Evolutionary conservation across 1,140 invertebrate genomes (phyloP), one percentile per base, ranked within the genome.

Genomic region (Sitodiplosis mosellana): DNA sequence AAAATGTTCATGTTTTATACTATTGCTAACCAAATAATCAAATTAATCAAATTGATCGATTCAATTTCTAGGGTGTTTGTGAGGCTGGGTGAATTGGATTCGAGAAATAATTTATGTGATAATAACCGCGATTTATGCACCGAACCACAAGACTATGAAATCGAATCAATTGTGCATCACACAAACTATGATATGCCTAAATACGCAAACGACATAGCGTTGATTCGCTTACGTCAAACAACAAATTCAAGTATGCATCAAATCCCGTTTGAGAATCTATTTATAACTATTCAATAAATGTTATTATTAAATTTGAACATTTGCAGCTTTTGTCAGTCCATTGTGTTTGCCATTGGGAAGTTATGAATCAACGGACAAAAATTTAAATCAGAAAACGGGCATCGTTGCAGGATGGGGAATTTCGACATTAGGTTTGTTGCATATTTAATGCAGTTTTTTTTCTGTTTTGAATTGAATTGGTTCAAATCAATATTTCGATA

Each of bases 161-260:
- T 73, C 1, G 58, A 54, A 8, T 54, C 58, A 45, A 58, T 75
- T 6, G 62, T 65, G 17, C 56, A 62, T 12, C 78, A 81, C 55
- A 53, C 67, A 1, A 52, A 61, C 22, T 81, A 76, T 54, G 68
- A 78, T 56, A 65, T 66, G n/a, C 73, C 74, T 0, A 45, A 55
- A 1, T 75, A 73, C 51, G 68, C 72, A 48, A 75, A 83, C 54
- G 81, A 84, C 54, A 75, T 83, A 41, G 77, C 76, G 1, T 58
- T 84, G 6, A 63, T 84, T 22, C 58, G 69, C 40, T 41, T 53
- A 7, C 46, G 21, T 21, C 10, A 19, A n/a, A 11, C 15, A 45
- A 48, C 41, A 1, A 51, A 34, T 33, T 47, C 51, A 4, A 21
- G 52, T 57, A 17, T 49, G 48, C 12, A 14, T 6, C n/a, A n/a